These are phyloP conservation scores for Trileptium ribeirensis DNA, from an alignment of 2,888 invertebrate species.

Conservation along the genomic window DNA sequence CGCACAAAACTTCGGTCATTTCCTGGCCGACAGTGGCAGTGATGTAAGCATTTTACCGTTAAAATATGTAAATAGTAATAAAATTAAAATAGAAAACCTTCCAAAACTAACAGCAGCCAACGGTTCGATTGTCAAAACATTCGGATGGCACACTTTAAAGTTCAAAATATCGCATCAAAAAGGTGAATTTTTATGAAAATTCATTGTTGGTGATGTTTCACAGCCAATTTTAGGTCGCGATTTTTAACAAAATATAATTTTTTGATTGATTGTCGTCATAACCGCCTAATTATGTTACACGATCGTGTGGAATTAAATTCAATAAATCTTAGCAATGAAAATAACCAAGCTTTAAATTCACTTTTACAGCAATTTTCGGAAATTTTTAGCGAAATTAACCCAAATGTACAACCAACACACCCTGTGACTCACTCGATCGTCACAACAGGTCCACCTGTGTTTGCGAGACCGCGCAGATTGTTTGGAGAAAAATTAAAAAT, in stretches of 20 bases:
- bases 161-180: background rate
- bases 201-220: background rate
- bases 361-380: background rate
- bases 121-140: background rate
- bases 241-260: background rate
- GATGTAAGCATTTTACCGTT: background rate
- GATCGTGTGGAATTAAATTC: background rate
- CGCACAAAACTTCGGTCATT: background rate
- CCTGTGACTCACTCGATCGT: background rate
- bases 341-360: background rate
- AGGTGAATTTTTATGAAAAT: background rate
- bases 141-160: background rate
- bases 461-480: background rate
- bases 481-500: slow-evolving; percentile 3
- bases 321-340: background rate
- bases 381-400: background rate
- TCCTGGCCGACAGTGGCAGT: slow-evolving; percentile 2
- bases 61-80: background rate
- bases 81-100: background rate
- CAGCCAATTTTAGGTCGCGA: background rate
- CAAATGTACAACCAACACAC: background rate
- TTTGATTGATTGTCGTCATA: background rate
- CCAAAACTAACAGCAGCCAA: background rate
- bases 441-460: background rate
- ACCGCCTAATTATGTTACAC: background rate